Base-by-base conservation (phyloP, 1,140 invertebrate species). In the Drosophila tristis region DNA sequence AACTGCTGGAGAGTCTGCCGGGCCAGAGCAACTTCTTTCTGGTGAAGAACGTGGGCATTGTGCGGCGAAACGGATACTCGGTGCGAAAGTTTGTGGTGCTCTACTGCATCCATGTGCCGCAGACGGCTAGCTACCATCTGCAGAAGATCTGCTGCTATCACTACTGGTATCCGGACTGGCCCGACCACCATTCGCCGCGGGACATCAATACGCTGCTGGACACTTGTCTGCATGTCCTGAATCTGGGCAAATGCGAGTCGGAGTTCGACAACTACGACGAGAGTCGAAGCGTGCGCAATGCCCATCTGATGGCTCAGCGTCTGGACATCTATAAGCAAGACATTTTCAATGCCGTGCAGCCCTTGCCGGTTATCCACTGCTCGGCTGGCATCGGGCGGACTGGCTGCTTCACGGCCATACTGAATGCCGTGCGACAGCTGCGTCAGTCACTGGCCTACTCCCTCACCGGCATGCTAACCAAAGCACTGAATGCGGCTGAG, bases 331-430 rank as follows among this genome's bases (percentile, higher is more conserved):
- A 91, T 68, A 76, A 90, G 58, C 90, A 91, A 73, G 90, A 91
- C 29, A 90, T 91, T 5, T 91, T 91, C 2, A 91, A 91, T 80
- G 86, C 90, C 0, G 81, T 91, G 23, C 84, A 92, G 15, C 93
- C 94, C 2, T 96, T 98, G 5, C 95, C 98, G 3, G 94, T 98
- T 29, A 97, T 99, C 2, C 98, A 99, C 89, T 99, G 98, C 92
- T 97, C 96, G 47, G 97, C 97, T 16, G 97, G 97, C 8, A 97
- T 98, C 48, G 98, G 98, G 8, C 94, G 98, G 42, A 99, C 98
- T 0, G 98, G 98, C 5, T 98, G 98, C 91, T 98, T 99, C 73
- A 96, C 99, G 66, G 98, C 98, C 15, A 95, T 99, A 23, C 94
- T 97, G 44, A 98, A 98, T 78, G 97, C 97, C 43, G 96, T 98